A percentile compares a stretch with the other conserved stretches of the same genome.
phyloP scores from a whole-genome alignment of 2,113 vertebrate species.

The Eulemur macaco region DNA sequence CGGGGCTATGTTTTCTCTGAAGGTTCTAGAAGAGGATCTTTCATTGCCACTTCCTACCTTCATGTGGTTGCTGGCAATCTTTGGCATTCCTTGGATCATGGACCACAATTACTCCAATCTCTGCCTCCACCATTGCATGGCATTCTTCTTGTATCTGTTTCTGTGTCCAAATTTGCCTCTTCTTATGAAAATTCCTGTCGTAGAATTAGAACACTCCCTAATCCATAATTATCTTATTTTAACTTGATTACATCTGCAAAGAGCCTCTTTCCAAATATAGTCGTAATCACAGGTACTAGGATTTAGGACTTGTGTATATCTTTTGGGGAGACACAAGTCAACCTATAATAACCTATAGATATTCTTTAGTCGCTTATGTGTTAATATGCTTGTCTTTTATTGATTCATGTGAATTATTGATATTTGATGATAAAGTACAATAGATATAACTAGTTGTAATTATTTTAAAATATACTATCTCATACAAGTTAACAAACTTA shows the following conservation, averaged over 20 bases:
- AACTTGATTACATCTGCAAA: neutral
- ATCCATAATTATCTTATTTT: neutral
- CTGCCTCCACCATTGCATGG: rapidly evolving
- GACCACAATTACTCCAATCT: neutral
- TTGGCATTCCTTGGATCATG: neutral
- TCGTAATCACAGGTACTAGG: neutral
- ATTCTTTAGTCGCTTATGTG: neutral
- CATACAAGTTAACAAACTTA: neutral
- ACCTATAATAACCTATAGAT: neutral
- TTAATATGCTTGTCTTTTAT: neutral
- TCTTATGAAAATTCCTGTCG: neutral
- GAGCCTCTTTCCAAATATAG: neutral
- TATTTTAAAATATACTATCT: neutral
- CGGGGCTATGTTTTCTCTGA: neutral
- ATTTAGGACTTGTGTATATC: neutral
- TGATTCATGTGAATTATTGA: neutral
- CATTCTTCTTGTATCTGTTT: neutral
- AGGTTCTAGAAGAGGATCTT: neutral
- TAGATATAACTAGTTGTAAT: neutral
- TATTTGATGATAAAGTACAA: neutral
- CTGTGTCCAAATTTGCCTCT: neutral
- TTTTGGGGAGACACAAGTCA: neutral
- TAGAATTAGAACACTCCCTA: neutral
- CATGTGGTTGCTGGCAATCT: neutral
- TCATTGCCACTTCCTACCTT: neutral